Percentiles rank a stretch among this genome's conserved stretches.
These are phyloP conservation scores for Lithophane semibrunnea DNA, from an alignment of 2,888 invertebrate species.

Conservation along the genomic window DNA sequence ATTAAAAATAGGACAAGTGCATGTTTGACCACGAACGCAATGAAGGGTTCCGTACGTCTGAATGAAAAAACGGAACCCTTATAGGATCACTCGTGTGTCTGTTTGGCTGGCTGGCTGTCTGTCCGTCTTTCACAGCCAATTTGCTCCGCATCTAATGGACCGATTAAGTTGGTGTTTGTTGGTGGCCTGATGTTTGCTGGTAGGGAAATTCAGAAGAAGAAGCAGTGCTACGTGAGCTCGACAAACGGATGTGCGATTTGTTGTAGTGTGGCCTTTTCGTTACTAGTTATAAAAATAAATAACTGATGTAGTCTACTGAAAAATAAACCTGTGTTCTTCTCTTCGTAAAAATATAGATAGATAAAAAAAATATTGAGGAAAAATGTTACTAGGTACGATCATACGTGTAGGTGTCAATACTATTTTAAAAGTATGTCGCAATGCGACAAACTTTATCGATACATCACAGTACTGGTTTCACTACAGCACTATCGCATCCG, in stretches of 20 bases:
- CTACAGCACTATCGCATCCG: slow-evolving; percentile 85
- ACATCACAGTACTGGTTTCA: slow-evolving; percentile 50
- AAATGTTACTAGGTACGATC: not conserved
- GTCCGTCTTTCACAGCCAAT: no score
- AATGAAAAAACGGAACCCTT: no score
- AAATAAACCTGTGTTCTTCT: not conserved
- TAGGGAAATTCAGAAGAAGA: no score
- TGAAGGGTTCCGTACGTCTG: no score
- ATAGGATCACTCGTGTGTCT: no score
- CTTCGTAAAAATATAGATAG: not conserved
- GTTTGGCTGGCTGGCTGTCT: no score
- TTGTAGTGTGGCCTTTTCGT: not conserved
- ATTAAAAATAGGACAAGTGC: not conserved
- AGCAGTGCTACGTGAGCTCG: no score
- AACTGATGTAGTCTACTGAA: not conserved
- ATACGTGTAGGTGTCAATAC: not conserved
- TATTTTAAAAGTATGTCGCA: slow-evolving; percentile 78
- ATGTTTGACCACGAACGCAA: no score
- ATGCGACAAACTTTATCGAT: slow-evolving; percentile 87
- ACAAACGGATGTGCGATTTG: no score
- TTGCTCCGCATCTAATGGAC: no score
- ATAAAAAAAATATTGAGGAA: not conserved
- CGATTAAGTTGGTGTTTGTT: not conserved
- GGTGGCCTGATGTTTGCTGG: not conserved
- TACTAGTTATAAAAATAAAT: not conserved